Conservation (phyloP, 2,797 vertebrate species). For the Arrhamphus sclerolepis region DNA sequence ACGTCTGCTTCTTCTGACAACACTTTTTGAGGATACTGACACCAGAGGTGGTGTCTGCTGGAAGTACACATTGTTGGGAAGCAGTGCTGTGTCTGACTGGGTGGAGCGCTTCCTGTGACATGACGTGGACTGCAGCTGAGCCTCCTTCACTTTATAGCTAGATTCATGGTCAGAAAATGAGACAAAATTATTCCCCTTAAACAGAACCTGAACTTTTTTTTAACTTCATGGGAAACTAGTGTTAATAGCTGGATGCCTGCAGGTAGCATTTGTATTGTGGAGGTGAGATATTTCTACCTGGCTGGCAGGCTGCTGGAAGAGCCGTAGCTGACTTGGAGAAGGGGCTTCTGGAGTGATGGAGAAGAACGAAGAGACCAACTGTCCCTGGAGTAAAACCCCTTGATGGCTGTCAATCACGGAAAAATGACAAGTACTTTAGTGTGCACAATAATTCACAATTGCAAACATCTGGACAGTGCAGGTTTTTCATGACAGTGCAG, state of each 20-base stretch:
- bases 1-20: constrained; percentile 41
- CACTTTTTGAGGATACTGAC: constrained; percentile 27
- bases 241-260: background rate
- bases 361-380: constrained; percentile 40
- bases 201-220: background rate
- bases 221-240: background rate
- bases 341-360: constrained; percentile 64
- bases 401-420: constrained; percentile 24
- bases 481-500: background rate
- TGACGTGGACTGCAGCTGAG: constrained; percentile 27
- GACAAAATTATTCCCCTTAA: background rate
- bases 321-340: constrained; percentile 75
- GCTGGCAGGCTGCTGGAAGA: constrained; percentile 80
- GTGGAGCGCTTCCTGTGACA: constrained; percentile 60
- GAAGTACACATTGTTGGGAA: constrained; percentile 76
- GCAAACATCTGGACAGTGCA: background rate
- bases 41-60: constrained; percentile 51
- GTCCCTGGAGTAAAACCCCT: constrained; percentile 45
- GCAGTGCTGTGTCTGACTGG: constrained; percentile 81
- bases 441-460: background rate
- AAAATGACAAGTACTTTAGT: constrained; percentile 14
- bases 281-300: constrained; percentile 55
- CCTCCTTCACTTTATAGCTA: constrained; percentile 77
- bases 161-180: background rate
- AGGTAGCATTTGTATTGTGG: background rate